A percentile compares a stretch with the other conserved stretches of the same genome.
phyloP scores from a whole-genome alignment of 2,888 invertebrate species.

The Ormyrus rosae region DNA sequence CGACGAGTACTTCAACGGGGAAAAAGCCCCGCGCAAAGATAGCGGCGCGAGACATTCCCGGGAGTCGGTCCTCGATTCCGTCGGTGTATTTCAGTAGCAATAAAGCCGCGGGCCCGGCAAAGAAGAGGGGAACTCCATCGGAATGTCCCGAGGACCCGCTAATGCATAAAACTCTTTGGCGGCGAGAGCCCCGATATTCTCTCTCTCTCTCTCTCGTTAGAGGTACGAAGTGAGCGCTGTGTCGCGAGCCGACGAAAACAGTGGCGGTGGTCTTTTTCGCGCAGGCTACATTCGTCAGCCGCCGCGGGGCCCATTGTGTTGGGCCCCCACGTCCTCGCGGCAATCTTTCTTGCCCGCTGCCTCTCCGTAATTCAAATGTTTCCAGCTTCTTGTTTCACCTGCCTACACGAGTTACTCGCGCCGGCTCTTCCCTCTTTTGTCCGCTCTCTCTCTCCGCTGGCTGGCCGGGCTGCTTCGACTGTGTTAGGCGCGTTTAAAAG shows the following conservation, averaged over 20 bases:
- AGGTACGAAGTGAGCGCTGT: conserved; percentile 42
- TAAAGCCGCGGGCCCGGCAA: conserved; percentile 39
- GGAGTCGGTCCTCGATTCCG: not conserved
- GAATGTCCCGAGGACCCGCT: conserved; percentile 45
- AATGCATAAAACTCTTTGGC: conserved; percentile 40
- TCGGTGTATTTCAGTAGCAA: too few relatives aligned
- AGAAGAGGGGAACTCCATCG: conserved; percentile 51
- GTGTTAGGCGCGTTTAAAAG: too few relatives aligned
- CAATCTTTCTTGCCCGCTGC: conserved; percentile 45
- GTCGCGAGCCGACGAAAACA: conserved; percentile 39
- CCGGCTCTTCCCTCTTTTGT: not conserved
- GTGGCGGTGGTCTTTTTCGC: conserved; percentile 46
- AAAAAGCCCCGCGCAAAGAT: not conserved
- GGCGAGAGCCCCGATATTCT: not conserved
- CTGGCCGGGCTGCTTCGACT: too few relatives aligned
- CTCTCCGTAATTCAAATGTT: conserved; percentile 60
- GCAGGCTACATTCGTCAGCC: conserved; percentile 46
- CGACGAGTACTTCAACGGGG: too few relatives aligned
- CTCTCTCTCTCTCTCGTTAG: conserved; percentile 30
- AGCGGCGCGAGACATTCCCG: conserved; percentile 20
- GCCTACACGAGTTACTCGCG: conserved; percentile 48
- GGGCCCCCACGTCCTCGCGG: conserved; percentile 39
- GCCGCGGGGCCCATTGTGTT: conserved; percentile 54
- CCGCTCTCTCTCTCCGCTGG: not conserved
- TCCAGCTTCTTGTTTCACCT: conserved; percentile 55